phyloP scores from a whole-genome alignment of 2,888 invertebrate species.

The Hermaeophaga mercurialis region DNA sequence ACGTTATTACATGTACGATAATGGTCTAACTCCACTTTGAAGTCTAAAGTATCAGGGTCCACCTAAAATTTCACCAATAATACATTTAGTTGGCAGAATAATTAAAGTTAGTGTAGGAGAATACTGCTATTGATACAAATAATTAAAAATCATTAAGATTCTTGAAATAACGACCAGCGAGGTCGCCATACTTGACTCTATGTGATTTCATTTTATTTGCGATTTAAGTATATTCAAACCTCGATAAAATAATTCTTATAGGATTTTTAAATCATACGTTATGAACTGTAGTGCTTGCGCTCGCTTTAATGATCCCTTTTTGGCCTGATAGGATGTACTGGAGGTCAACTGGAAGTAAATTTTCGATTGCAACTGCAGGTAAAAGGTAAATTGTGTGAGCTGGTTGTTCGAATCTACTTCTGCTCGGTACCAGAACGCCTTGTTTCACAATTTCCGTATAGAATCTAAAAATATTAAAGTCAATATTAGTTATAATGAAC shows the following conservation, averaged over 20 bases:
- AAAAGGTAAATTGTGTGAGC: constrained; percentile 86
- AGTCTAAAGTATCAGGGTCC: constrained; percentile 73
- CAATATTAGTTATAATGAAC: no score
- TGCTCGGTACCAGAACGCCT: constrained; percentile 62
- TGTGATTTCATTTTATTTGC: no score
- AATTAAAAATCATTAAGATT: no score
- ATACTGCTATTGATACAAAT: no score
- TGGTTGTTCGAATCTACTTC: constrained; percentile 63
- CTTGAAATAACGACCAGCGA: no score
- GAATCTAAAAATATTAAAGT: constrained; percentile 69
- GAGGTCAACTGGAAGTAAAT: constrained; percentile 85
- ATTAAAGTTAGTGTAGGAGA: background rate
- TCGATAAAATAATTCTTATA: no score
- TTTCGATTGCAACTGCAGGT: constrained; percentile 83
- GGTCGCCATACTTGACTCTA: no score
- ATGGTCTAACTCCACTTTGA: constrained; percentile 82
- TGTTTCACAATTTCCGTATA: constrained; percentile 81
- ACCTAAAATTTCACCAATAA: constrained; percentile 64
- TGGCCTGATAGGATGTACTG: constrained; percentile 63
- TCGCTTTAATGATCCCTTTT: constrained; percentile 48
- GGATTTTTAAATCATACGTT: constrained; percentile 39
- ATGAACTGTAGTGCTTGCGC: constrained; percentile 50
- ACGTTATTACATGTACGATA: constrained; percentile 62
- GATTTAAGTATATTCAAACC: no score
- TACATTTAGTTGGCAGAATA: background rate